A percentile compares a stretch with the other conserved stretches of the same genome.
Conservation (phyloP, 2,797 vertebrate species). For the Netta rufina region DNA sequence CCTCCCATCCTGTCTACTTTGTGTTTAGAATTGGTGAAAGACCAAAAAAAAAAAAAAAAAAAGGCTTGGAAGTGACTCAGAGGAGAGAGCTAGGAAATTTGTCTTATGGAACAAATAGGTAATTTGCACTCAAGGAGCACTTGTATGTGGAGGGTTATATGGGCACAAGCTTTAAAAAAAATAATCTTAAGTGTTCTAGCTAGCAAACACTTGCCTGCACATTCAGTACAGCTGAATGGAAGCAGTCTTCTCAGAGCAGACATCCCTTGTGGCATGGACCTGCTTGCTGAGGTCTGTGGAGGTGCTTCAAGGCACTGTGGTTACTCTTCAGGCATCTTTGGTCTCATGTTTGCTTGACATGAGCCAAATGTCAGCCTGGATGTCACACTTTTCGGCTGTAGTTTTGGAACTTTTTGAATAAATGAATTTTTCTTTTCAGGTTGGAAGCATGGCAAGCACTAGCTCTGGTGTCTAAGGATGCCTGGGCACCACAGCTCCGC, state of each 20-base stretch:
- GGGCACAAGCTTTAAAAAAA: background rate
- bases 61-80: background rate
- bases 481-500: background rate
- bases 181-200: background rate
- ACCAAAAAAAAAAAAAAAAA: background rate
- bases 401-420: background rate
- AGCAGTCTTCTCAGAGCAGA: background rate
- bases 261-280: background rate
- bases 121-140: background rate
- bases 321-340: background rate
- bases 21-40: constrained; percentile 14
- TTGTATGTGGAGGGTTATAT: background rate
- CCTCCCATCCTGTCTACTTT: constrained; percentile 29
- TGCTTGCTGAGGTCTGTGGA: background rate
- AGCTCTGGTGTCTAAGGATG: background rate
- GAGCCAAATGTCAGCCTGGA: background rate
- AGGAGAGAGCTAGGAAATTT: background rate
- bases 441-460: background rate
- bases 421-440: background rate
- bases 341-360: background rate
- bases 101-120: background rate
- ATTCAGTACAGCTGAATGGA: background rate
- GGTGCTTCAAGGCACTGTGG: background rate
- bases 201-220: too few species aligned
- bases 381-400: background rate